Evolutionary conservation across 2,113 vertebrate genomes (phyloP).

Genomic region (Saccopteryx leptura): DNA sequence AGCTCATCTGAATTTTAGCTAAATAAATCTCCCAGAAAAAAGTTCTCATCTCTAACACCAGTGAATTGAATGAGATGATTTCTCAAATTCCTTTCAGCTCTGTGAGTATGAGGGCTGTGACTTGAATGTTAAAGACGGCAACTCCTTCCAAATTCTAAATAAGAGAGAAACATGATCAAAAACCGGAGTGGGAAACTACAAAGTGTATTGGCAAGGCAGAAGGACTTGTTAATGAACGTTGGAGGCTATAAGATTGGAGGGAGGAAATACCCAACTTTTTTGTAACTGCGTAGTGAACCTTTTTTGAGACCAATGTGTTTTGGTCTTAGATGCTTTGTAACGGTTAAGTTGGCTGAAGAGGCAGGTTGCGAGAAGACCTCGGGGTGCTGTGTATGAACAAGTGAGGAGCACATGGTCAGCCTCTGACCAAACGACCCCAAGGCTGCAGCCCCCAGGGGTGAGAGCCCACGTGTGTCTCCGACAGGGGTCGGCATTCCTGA

Average conservation of each 20-base stretch:
- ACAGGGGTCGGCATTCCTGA: conserved; percentile 25
- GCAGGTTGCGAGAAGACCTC: neutral
- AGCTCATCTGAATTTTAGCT: conserved; percentile 44
- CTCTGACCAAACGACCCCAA: neutral
- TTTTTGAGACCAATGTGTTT: conserved; percentile 9
- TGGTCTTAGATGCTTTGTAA: conserved; percentile 11
- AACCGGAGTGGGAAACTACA: neutral
- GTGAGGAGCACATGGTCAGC: neutral
- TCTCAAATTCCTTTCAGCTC: conserved; percentile 46
- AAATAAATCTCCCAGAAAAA: conserved; percentile 32
- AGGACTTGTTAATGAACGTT: conserved; percentile 34
- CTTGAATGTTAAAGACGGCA: conserved; percentile 52
- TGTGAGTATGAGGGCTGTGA: neutral
- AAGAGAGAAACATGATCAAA: neutral
- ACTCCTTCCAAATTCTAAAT: conserved; percentile 18
- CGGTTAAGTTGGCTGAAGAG: neutral
- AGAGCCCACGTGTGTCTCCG: neutral
- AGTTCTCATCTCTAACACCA: conserved; percentile 28
- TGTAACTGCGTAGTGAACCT: conserved; percentile 28
- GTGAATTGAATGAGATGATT: conserved; percentile 6
- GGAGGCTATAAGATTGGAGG: neutral
- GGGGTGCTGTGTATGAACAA: neutral
- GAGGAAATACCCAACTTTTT: neutral
- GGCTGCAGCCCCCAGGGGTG: neutral
- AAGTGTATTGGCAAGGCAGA: conserved; percentile 7